Conservation (phyloP, 1,140 invertebrate species). For the Bemisia tabaci region DNA sequence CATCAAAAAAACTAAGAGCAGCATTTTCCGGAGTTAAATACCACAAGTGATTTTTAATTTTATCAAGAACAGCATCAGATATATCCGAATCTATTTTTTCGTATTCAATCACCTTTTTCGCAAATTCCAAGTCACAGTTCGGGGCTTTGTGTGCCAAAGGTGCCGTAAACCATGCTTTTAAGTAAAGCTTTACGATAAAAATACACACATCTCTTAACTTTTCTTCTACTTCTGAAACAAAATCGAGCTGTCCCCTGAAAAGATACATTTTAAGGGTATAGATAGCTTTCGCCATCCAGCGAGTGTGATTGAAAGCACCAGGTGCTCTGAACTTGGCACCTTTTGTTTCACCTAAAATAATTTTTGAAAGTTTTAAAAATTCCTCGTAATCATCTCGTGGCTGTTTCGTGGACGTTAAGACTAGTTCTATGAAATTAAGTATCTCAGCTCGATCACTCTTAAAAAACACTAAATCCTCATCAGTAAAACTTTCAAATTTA, state of each 20-base stretch:
- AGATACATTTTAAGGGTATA: conserved; percentile 18
- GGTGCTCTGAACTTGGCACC: not conserved
- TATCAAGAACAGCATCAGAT: conserved; percentile 12
- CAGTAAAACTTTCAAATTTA: conserved; percentile 13
- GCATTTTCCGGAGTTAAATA: conserved; percentile 21
- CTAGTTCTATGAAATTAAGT: conserved; percentile 8
- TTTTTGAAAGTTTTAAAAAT: conserved; percentile 17
- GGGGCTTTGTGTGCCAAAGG: conserved; percentile 9
- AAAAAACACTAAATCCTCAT: conserved; percentile 3
- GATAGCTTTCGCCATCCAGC: conserved; percentile 22
- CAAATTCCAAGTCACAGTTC: conserved; percentile 9
- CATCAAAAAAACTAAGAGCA: conserved; percentile 24
- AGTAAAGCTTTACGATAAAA: conserved; percentile 14
- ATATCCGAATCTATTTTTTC: conserved; percentile 15
- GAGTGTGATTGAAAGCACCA: conserved; percentile 17
- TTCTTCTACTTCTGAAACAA: conserved; percentile 8
- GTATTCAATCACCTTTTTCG: conserved; percentile 13
- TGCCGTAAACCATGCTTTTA: conserved; percentile 14
- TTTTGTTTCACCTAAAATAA: conserved; percentile 9
- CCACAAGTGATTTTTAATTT: conserved; percentile 24
- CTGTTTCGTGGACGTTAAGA: conserved; percentile 5
- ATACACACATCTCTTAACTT: conserved; percentile 15
- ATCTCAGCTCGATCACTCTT: conserved; percentile 4
- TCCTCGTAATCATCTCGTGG: conserved; percentile 28
- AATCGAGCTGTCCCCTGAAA: conserved; percentile 14